Conservation (phyloP, 2,113 vertebrate species). For the Cyrtonyx montezumae region DNA sequence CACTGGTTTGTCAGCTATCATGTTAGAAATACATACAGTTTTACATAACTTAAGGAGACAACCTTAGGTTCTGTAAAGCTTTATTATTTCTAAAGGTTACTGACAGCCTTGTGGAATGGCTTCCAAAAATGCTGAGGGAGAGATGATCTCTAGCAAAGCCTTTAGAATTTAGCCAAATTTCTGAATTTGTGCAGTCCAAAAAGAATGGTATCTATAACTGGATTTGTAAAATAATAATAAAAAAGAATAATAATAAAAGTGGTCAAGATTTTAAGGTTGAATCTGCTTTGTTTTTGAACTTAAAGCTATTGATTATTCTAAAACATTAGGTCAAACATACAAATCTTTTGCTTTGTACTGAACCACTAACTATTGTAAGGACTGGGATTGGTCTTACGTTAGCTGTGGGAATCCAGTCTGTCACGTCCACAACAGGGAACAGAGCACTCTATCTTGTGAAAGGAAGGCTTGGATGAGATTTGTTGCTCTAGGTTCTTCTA, state of each 20-base stretch:
- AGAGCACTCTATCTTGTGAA: not conserved
- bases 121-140: not conserved
- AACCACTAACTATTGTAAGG: not conserved
- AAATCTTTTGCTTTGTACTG: not conserved
- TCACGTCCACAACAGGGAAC: not conserved
- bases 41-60: not conserved
- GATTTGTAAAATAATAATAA: not conserved
- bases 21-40: not conserved
- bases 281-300: not conserved
- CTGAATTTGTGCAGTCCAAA: not conserved
- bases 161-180: not conserved
- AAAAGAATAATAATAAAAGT: not conserved
- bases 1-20: not conserved
- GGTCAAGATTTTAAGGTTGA: not conserved
- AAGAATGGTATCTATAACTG: not conserved
- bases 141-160: not conserved
- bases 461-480: not conserved
- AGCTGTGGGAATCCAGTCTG: not conserved
- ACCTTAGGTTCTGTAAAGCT: not conserved
- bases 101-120: not conserved
- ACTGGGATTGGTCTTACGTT: not conserved
- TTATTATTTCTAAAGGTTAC: not conserved
- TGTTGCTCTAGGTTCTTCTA: not conserved
- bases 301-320: not conserved
- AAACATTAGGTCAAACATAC: not conserved